Evolutionary conservation across 2,113 vertebrate species (phyloP), one percentile per base, ranked within the genome.

Genomic region (Istiophorus platypterus): DNA sequence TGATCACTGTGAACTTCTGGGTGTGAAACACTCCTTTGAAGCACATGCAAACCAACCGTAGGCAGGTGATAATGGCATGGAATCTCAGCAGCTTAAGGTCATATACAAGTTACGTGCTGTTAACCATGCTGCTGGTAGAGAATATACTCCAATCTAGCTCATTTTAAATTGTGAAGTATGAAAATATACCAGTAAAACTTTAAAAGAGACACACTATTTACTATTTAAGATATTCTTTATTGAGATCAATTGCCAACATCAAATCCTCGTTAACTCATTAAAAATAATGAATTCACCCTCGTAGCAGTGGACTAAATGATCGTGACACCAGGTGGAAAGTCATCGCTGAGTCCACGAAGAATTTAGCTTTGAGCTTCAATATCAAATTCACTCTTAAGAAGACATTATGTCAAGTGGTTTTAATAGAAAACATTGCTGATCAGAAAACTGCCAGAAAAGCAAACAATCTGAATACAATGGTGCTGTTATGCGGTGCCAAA

Each of bases 41-140:
- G 68, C 61, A 12, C 59, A 34, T 29, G 47, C 81, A 70, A 14
- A 61, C 72, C 72, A 85, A 82, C 59, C 71, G 77, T 65, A 65
- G 80, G 77, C 45, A 86, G 87, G 87, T 89, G 88, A 89, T 92
- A 90, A 90, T 91, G 64, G 81, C 71, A 88, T 70, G 57, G 65
- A 71, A 77, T 85, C 76, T 79, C 77, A 51, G 59, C 78, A 78
- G 78, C 54, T 37, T 76, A 86, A 88, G 85, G 84, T 73, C 84
- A 84, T 6, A 9, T 41, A 66, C 27, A 66, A 20, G 37, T 70
- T 62, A 41, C n/a, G 39, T 70, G 74, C 26, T 75, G 79, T 49
- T 77, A 79, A 66, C 42, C 7, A 22, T 9, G 42, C 27, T 58
- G 59, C 73, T 52, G 18, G 13, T 14, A 2, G 49, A 76, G 34